phyloP scores from a whole-genome alignment of 35 echinoderm and acorn worm genomes.

The Ophioderma brevispina region DNA sequence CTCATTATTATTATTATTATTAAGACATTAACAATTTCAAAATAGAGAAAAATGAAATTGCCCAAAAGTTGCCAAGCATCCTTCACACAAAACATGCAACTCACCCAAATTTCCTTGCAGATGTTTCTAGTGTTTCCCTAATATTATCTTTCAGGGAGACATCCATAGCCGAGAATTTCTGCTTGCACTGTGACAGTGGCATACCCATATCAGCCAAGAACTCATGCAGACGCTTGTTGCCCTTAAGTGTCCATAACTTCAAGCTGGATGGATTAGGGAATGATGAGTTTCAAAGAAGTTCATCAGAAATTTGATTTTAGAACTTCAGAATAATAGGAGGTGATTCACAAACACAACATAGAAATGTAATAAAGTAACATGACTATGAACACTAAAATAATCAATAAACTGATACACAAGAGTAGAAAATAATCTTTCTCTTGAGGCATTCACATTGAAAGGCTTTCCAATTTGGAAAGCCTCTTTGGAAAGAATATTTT shows the following conservation, averaged over 20 bases:
- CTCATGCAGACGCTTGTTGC: constrained; percentile 91
- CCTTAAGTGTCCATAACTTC: constrained; percentile 92
- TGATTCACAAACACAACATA: too few relatives aligned
- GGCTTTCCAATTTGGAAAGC: too few relatives aligned
- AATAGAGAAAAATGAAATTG: background rate
- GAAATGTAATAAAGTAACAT: too few relatives aligned
- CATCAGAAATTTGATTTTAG: too few relatives aligned
- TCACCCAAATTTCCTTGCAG: constrained; percentile 98
- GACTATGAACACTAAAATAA: too few relatives aligned
- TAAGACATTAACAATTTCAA: background rate
- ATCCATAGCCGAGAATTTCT: constrained; percentile 98
- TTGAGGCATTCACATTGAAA: too few relatives aligned
- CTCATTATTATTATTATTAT: too few relatives aligned
- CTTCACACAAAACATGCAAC: background rate
- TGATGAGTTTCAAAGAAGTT: too few relatives aligned
- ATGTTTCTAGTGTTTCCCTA: constrained; percentile 77
- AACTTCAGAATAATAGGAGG: too few relatives aligned
- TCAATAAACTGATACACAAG: too few relatives aligned
- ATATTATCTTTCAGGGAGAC: constrained; percentile 79
- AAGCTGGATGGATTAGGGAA: constrained; percentile 58
- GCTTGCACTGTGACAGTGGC: constrained; percentile 88
- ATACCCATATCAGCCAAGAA: constrained; percentile 98
- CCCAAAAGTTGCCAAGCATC: background rate
- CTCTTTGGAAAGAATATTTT: too few relatives aligned
- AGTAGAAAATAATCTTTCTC: too few relatives aligned